phyloP scores from a whole-genome alignment of 2,888 invertebrate species.

The Pogonocherus hispidulus region DNA sequence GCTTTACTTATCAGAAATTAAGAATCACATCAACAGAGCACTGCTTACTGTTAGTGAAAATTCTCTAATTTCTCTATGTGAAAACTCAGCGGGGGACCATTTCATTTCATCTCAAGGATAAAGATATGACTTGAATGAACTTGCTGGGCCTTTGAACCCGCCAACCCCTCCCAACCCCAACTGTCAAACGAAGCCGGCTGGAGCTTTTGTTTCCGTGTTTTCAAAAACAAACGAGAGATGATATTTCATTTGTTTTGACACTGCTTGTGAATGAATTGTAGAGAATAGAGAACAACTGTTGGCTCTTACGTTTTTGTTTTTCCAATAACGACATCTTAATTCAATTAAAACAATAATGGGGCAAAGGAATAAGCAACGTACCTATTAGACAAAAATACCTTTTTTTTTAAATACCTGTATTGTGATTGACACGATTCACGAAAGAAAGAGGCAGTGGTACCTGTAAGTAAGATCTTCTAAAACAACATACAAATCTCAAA shows the following conservation, averaged over 20 bases:
- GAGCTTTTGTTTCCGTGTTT: conserved; percentile 35
- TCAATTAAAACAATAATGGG: background rate
- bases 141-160: conserved; percentile 50
- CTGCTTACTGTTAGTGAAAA: too few species aligned
- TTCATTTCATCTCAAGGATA: conserved; percentile 45
- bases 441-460: too few species aligned
- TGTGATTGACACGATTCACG: too few species aligned
- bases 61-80: conserved; percentile 37
- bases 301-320: background rate
- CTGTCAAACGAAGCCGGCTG: conserved; percentile 30
- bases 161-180: conserved; percentile 34
- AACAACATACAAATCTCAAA: too few species aligned
- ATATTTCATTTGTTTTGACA: conserved; percentile 1
- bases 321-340: background rate
- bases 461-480: too few species aligned
- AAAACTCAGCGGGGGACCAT: conserved; percentile 51
- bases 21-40: too few species aligned
- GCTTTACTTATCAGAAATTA: conserved; percentile 37
- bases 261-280: background rate
- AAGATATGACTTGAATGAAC: conserved; percentile 56
- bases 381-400: too few species aligned
- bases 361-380: too few species aligned
- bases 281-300: conserved; percentile 7
- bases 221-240: conserved; percentile 15
- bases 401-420: too few species aligned